Conservation (phyloP, 2,797 vertebrate species). For the Melopsittacus undulatus region DNA sequence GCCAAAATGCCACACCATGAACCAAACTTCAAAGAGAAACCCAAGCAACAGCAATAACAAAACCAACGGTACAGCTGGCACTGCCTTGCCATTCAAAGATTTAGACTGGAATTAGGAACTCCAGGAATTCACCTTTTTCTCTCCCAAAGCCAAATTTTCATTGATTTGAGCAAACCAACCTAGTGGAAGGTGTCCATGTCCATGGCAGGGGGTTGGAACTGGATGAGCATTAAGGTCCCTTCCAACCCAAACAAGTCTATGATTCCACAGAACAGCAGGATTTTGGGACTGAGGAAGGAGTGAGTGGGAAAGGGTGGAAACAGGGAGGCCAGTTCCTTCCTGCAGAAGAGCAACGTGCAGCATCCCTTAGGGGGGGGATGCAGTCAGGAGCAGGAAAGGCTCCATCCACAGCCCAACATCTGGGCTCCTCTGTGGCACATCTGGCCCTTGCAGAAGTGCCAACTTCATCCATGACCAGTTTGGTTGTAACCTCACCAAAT, state of each 20-base stretch:
- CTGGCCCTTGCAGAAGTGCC: neutral
- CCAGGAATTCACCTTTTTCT: neutral
- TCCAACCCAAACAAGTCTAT: neutral
- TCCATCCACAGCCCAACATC: neutral
- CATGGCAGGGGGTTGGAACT: neutral
- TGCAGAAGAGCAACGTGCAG: neutral
- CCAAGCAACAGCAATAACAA: neutral
- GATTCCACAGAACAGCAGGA: neutral
- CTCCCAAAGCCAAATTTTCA: neutral
- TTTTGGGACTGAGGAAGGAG: neutral
- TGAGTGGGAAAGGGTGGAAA: fast-evolving
- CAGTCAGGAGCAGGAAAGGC: fast-evolving
- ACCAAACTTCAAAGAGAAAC: neutral
- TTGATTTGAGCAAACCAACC: neutral
- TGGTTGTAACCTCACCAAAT: neutral
- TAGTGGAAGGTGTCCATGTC: neutral
- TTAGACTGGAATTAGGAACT: neutral
- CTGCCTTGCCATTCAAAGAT: neutral
- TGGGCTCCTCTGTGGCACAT: neutral
- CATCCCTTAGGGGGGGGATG: fast-evolving
- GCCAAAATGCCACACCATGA: neutral
- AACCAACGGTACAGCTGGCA: neutral
- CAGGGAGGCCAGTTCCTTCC: neutral
- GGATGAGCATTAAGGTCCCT: neutral
- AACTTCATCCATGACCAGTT: neutral